phyloP scores from a whole-genome alignment of 30 jellyfish, hydroid and myxozoan species.

The Clytia hemisphaerica region DNA sequence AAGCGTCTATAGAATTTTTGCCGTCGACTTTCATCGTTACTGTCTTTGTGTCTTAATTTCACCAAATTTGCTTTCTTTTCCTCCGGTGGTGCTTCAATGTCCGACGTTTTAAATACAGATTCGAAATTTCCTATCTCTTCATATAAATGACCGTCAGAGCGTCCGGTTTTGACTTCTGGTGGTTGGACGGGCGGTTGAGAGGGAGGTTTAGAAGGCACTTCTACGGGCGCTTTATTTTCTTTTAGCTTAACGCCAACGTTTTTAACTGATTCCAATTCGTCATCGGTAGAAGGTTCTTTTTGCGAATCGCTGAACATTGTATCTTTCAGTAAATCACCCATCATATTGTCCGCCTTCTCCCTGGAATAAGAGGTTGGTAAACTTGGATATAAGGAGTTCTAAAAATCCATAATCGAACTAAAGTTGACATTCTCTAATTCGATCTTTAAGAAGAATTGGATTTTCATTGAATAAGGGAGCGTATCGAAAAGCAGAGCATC shows the following conservation, averaged over 20 bases:
- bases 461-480: no score
- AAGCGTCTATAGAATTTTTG: slow-evolving; percentile 20
- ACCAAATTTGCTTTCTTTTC: slow-evolving; percentile 7
- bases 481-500: no score
- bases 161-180: no score
- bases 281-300: not conserved
- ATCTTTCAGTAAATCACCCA: slow-evolving; percentile 41
- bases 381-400: no score
- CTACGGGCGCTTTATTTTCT: slow-evolving; percentile 7
- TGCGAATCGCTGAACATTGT: slow-evolving; percentile 52
- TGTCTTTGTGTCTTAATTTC: slow-evolving; percentile 6
- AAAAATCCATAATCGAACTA: no score
- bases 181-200: no score
- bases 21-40: slow-evolving; percentile 6
- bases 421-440: no score
- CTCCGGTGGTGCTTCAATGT: no score
- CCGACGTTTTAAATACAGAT: not conserved
- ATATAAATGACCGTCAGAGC: not conserved
- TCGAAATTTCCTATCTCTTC: slow-evolving; percentile 21
- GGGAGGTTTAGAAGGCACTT: no score
- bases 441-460: no score
- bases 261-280: slow-evolving; percentile 4
- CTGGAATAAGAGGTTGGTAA: no score
- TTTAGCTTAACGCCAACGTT: slow-evolving; percentile 47
- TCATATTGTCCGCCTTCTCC: slow-evolving; percentile 53